These are phyloP conservation scores for Haliclona indistincta DNA, from an alignment of 37 sponge, comb jelly and placozoan genomes.

Conservation along the genomic window DNA sequence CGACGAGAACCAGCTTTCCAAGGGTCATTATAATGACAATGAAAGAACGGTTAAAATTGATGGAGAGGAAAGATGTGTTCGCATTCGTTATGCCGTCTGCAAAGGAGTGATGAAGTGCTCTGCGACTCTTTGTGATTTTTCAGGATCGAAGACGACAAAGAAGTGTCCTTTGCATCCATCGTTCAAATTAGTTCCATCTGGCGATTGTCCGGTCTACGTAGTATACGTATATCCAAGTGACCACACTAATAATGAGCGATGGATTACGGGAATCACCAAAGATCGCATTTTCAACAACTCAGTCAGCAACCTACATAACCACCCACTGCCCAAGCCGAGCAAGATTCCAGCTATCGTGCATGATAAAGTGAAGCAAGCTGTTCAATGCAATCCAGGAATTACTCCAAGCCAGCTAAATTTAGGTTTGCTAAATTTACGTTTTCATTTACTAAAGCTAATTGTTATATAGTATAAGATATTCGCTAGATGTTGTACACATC, in stretches of 20 bases:
- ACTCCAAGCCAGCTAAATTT: conserved; percentile 9
- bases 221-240: conserved; percentile 2
- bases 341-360: conserved; percentile 5
- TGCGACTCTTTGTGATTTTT: neutral
- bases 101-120: neutral
- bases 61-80: conserved; percentile 19
- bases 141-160: neutral
- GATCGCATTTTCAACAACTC: conserved; percentile 4
- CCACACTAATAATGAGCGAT: neutral
- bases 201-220: conserved; percentile 2
- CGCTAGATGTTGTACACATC: too few relatives aligned
- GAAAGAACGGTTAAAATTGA: neutral
- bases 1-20: conserved; percentile 1
- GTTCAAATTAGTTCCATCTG: neutral
- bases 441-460: too few relatives aligned
- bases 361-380: conserved; percentile 4
- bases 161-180: conserved; percentile 16
- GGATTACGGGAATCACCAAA: conserved; percentile 11
- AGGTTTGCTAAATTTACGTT: neutral
- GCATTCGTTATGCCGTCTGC: neutral
- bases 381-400: neutral
- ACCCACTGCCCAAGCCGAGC: conserved; percentile 3
- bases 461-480: too few relatives aligned
- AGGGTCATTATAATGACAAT: conserved; percentile 4
- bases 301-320: neutral